Conservation (phyloP, 2,113 vertebrate species). For the Aspiorhynchus laticeps region DNA sequence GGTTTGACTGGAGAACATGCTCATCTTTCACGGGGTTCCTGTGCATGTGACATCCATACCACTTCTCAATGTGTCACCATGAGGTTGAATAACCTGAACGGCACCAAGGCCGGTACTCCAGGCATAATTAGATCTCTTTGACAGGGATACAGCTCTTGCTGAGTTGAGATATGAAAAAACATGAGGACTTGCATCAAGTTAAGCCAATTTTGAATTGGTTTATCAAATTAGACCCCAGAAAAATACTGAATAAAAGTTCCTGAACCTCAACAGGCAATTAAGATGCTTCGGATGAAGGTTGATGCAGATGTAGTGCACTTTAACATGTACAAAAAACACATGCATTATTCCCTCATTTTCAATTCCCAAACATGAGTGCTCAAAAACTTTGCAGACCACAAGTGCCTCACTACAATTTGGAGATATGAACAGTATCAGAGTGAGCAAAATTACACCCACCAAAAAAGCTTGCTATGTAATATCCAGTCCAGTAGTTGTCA, state of each 20-base stretch:
- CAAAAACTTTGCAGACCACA: background rate
- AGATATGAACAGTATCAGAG: background rate
- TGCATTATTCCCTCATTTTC: background rate
- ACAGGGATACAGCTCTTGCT: background rate
- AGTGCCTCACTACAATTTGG: background rate
- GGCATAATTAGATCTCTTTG: slow-evolving; percentile 34
- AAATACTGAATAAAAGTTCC: background rate
- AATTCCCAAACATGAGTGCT: background rate
- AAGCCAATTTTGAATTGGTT: slow-evolving; percentile 5
- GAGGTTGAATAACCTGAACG: slow-evolving; percentile 8
- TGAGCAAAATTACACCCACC: background rate
- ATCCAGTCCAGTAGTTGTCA: background rate
- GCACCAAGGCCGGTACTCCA: background rate
- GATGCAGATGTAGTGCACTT: background rate
- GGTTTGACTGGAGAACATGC: slow-evolving; percentile 32
- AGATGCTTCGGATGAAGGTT: background rate
- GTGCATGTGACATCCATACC: slow-evolving; percentile 12
- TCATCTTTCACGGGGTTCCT: slow-evolving; percentile 29
- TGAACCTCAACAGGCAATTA: background rate
- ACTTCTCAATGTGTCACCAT: background rate
- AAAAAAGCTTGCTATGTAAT: background rate
- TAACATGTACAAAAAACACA: background rate
- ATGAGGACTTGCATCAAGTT: background rate
- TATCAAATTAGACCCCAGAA: background rate
- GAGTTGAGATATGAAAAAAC: background rate